Conservation (phyloP, 2,113 vertebrate species). For the Hemibagrus wyckioides region DNA sequence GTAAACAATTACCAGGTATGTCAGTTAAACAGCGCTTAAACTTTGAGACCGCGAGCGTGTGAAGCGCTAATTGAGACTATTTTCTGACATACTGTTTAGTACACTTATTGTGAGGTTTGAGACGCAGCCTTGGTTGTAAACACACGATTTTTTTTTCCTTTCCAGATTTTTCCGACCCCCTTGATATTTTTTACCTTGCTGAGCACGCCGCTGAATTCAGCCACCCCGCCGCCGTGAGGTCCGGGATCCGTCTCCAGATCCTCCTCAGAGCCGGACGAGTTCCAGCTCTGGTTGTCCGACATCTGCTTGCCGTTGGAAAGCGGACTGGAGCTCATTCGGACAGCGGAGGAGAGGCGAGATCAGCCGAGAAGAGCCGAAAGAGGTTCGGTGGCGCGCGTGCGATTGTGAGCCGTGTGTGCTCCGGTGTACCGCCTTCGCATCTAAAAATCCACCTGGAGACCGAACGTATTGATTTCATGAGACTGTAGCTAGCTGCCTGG, state of each 20-base stretch:
- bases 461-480: neutral
- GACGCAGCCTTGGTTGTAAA: slow-evolving; percentile 7
- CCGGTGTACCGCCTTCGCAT: neutral
- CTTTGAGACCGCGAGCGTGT: neutral
- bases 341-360: slow-evolving; percentile 9
- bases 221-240: slow-evolving; percentile 67
- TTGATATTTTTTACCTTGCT: slow-evolving; percentile 81
- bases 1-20: too few relatives aligned
- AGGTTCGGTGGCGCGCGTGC: neutral
- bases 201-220: slow-evolving; percentile 88
- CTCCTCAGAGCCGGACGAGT: slow-evolving; percentile 92
- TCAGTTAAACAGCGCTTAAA: neutral
- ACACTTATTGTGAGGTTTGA: neutral
- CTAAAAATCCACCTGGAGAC: neutral
- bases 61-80: neutral
- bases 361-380: neutral
- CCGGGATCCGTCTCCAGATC: slow-evolving; percentile 90
- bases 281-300: slow-evolving; percentile 93
- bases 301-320: slow-evolving; percentile 66
- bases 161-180: neutral
- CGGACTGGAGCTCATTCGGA: slow-evolving; percentile 54
- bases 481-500: neutral
- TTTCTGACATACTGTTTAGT: neutral
- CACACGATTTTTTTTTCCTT: neutral
- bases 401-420: neutral